Evolutionary conservation across 2,888 invertebrate species (phyloP), one percentile per base, ranked within the genome.

Genomic region (Epistrophella euchroma): DNA sequence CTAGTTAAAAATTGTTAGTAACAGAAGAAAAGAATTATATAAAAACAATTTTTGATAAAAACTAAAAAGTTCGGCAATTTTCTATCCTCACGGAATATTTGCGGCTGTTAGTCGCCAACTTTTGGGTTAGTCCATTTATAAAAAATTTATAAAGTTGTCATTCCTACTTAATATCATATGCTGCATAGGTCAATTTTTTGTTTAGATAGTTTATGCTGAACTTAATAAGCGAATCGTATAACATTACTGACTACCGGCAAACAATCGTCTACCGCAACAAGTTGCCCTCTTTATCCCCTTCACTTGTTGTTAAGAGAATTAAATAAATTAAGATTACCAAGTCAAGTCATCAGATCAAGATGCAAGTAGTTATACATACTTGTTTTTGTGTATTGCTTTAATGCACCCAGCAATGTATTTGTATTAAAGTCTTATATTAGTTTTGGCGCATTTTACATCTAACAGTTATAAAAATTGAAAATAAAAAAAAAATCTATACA

Each of bases 301-400:
- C 47, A 11, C 58, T 40, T 64, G 19, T 35, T 13, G 64, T 56
- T 28, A 19, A 56, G 25, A 47, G 58, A 81, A 81, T 76, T 81
- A 73, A 85, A 86, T 86, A 86, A 86, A 86, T 86, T 86, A 81
- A 81, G 77, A 81, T 86, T 68, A 81, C 85, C 62, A 70, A 86
- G 82, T 71, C 62, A 70, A 86, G 82, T 71, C 73, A 82, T 66
- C 47, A 19, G 82, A 86, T 86, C 86, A 86, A 86, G 86, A 68
- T 52, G 22, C 66, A 66, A 43, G n/a, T 45, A 32, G 22, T n/a
- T n/a, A n/a, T 60, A 37, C 19, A n/a, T 37, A 19, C 58, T 70
- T 70, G 47, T 71, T 40, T 75, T 40, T 35, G 55, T 47, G 6
- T 45, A 11, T 28, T 45, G n/a, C 13, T 37, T 5, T 19, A 35